Conservation (phyloP, 2,888 invertebrate genomes). For the Carpatolechia fugitivella region DNA sequence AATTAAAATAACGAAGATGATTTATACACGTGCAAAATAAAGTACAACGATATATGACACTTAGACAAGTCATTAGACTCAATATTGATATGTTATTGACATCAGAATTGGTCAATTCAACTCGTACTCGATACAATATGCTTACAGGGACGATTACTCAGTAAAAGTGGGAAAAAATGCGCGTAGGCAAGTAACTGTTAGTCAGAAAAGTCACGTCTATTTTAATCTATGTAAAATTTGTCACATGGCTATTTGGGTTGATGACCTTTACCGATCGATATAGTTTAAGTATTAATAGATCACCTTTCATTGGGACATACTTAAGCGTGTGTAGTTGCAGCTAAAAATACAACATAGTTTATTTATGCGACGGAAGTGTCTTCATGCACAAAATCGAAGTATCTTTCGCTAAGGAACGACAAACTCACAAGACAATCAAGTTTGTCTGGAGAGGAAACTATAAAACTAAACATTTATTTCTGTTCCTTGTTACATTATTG, state of each 20-base stretch:
- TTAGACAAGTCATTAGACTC: conserved; percentile 6
- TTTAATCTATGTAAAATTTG: conserved; percentile 8
- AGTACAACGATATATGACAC: conserved; percentile 1
- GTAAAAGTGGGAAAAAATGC: conserved; percentile 43
- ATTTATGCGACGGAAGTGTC: too few relatives aligned
- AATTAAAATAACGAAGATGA: too few relatives aligned
- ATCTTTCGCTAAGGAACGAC: too few relatives aligned
- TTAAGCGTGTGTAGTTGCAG: background rate
- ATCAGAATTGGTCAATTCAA: background rate
- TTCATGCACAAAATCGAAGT: too few relatives aligned
- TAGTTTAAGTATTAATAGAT: background rate
- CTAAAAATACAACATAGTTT: too few relatives aligned
- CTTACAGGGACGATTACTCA: conserved; percentile 41
- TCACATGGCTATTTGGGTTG: background rate
- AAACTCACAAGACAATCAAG: too few relatives aligned
- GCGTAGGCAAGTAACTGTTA: conserved; percentile 56
- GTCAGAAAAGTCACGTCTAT: conserved; percentile 32
- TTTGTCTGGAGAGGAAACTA: too few relatives aligned
- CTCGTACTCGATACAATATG: too few relatives aligned
- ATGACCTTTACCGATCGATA: conserved; percentile 6
- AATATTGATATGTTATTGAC: background rate
- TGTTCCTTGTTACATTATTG: too few relatives aligned
- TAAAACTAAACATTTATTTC: too few relatives aligned
- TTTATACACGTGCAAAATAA: background rate
- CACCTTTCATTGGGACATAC: background rate